These are phyloP conservation scores for Caloenas nicobarica DNA, from an alignment of 2,113 vertebrate species.

Conservation along the genomic window DNA sequence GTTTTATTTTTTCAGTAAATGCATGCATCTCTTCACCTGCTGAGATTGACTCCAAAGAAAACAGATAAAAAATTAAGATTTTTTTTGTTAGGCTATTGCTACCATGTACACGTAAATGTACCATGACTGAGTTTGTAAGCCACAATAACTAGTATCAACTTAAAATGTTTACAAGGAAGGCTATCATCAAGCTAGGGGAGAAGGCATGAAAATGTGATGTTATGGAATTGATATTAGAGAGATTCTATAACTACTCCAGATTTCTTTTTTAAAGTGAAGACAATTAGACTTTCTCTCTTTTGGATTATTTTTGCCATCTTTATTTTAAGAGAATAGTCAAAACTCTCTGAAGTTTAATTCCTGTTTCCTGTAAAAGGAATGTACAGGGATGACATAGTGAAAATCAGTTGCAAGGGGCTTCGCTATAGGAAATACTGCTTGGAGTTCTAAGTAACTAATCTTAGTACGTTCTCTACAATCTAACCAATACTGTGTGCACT, in stretches of 20 bases:
- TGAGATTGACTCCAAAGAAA: neutral
- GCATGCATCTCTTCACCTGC: neutral
- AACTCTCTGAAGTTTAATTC: neutral
- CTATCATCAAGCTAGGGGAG: neutral
- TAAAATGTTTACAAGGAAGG: neutral
- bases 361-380: neutral
- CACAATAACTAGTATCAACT: neutral
- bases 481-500: neutral
- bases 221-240: neutral
- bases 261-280: too few relatives aligned
- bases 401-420: neutral
- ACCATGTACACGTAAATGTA: neutral
- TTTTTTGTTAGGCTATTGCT: neutral
- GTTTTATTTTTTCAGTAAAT: neutral
- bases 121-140: neutral
- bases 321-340: neutral
- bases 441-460: neutral
- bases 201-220: neutral
- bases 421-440: neutral
- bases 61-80: neutral
- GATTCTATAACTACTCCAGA: neutral
- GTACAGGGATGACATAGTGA: neutral
- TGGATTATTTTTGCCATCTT: neutral
- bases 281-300: neutral
- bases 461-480: neutral